Evolutionary conservation across 1,140 invertebrate species (phyloP), one percentile per base, ranked within the genome.

Genomic region (Sipha flava): DNA sequence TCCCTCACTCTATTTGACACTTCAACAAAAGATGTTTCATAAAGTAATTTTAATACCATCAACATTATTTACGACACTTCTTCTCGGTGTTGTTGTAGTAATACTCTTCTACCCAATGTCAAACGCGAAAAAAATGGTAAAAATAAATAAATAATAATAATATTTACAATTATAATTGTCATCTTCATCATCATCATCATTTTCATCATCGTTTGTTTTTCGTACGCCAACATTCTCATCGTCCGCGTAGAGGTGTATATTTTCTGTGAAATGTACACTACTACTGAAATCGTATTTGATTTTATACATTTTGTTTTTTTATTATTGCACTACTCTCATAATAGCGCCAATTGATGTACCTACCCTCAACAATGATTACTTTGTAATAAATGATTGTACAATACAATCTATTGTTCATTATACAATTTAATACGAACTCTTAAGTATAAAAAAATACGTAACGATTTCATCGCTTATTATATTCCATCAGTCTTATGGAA

Each of bases 41-140:
- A 45, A 68, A 68, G 40, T 68, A 68, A 68, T 68, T 68, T 68
- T 45, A 68, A 68, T 68, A 45, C 14, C 16, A 68, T 68, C 64
- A 26, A 43, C 64, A 23, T 68, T 68, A 45, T 68, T 68, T 45
- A 68, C n/a, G 64, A 68, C 64, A 43, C n/a, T 37, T 37, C 37
- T 68, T 21, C 1, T 68, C 21, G 14, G 64, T 43, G 34, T 68
- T 26, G 37, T 16, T 5, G 10, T 57, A 6, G 37, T 45, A 43
- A 68, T 26, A 45, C 40, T 26, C 45, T 68, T 43, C 40, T 18
- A 45, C 43, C 37, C 64, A 45, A 45, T 45, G 64, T 43, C 64
- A 26, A 43, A n/a, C 37, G 18, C 37, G 9, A 64, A 62, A 29
- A 31, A 37, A 29, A 54, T 6, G 37, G 37, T 4, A 26, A 26